These are phyloP conservation scores for Axis porcinus DNA, from an alignment of 2,113 vertebrate genomes.

Conservation along the genomic window DNA sequence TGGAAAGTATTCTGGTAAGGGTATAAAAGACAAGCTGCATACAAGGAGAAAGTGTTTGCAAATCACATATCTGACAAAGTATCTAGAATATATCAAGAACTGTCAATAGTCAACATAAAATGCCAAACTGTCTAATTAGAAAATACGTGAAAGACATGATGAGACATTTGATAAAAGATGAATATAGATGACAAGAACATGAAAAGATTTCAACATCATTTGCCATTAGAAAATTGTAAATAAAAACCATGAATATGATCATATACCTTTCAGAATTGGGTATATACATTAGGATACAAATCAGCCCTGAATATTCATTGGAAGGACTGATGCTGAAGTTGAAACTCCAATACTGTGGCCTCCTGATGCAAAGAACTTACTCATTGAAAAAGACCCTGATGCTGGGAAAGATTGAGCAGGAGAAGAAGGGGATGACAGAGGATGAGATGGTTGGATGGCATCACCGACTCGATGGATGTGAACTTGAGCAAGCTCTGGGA, in stretches of 20 bases:
- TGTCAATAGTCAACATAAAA: background rate
- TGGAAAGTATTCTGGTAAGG: background rate
- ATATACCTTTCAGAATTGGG: background rate
- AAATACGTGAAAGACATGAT: background rate
- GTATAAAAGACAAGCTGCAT: background rate
- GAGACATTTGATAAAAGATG: background rate
- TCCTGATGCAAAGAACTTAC: background rate
- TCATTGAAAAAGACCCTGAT: background rate
- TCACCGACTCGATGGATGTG: rapidly evolving
- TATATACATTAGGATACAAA: background rate
- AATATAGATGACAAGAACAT: background rate
- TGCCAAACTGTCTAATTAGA: background rate
- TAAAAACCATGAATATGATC: background rate
- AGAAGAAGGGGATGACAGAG: background rate
- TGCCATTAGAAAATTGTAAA: background rate
- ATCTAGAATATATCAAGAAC: background rate
- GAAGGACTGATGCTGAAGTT: background rate
- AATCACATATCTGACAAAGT: background rate
- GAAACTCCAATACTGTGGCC: background rate
- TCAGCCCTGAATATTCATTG: background rate
- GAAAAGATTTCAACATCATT: background rate
- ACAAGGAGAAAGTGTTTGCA: background rate
- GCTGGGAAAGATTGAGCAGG: background rate
- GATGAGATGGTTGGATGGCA: background rate
- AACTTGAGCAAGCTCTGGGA: background rate